phyloP scores from a whole-genome alignment of 2,113 vertebrate genomes.

The Chauna torquata region DNA sequence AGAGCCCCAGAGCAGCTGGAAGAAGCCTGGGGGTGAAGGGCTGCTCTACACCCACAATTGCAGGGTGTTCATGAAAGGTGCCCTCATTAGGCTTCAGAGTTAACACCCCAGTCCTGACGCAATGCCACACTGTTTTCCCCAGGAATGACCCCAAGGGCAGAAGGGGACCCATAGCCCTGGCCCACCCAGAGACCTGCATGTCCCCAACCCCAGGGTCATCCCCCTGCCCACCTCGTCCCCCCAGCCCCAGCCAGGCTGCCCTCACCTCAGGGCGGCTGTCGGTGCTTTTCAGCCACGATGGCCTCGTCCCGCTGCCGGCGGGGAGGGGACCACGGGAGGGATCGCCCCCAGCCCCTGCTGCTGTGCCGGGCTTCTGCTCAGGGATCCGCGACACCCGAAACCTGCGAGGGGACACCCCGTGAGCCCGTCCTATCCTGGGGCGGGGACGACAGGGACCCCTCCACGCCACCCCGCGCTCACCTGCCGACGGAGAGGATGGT shows the following conservation, averaged over 20 bases:
- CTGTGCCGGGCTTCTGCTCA: conserved; percentile 75
- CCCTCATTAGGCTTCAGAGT: not conserved
- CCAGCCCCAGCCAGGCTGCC: too few species aligned
- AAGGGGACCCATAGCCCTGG: not conserved
- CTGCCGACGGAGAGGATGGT: conserved; percentile 91
- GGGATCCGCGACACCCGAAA: conserved; percentile 95
- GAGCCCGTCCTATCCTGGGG: not conserved
- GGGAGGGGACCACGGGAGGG: conserved; percentile 42
- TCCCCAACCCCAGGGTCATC: not conserved
- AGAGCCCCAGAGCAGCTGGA: not conserved
- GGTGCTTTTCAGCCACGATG: conserved; percentile 34
- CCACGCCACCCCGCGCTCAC: conserved; percentile 62
- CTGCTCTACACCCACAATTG: not conserved
- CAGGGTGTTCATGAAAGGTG: not conserved
- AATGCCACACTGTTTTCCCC: too few species aligned
- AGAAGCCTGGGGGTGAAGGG: not conserved
- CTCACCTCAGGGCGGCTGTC: conserved; percentile 73
- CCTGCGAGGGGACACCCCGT: conserved; percentile 58
- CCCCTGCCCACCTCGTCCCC: accelerated
- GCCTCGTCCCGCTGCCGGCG: conserved; percentile 45
- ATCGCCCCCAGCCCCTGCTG: conserved; percentile 64
- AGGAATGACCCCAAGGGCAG: not conserved
- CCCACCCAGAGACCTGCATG: not conserved
- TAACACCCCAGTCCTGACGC: not conserved
- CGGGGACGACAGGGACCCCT: not conserved